phyloP scores from a whole-genome alignment of 53 echinoderm and acorn worm species.

The Henricia sp. region DNA sequence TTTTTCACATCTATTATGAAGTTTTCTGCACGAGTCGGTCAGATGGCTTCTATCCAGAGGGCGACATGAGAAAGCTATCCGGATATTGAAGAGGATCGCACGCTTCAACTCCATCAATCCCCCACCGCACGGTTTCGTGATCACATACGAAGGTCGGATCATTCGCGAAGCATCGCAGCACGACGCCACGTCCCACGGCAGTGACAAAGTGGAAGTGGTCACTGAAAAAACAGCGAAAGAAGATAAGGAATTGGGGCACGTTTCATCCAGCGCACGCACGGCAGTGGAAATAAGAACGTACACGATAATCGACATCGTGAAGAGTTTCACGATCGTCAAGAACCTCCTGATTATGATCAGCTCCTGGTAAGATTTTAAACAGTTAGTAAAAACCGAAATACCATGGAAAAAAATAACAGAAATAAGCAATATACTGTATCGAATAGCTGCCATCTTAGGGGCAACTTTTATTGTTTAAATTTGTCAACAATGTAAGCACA shows the following conservation, averaged over 20 bases:
- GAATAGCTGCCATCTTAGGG: no score
- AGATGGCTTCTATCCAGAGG: constrained; percentile 16
- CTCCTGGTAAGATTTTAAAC: not conserved
- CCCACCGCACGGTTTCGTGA: not conserved
- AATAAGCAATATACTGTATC: no score
- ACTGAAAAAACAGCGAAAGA: no score
- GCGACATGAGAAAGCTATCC: not conserved
- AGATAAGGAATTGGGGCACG: not conserved
- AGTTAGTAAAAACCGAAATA: no score
- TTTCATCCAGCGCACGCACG: not conserved
- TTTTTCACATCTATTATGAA: no score
- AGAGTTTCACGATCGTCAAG: not conserved
- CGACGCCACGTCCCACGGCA: no score
- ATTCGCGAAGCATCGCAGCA: not conserved
- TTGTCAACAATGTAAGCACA: no score
- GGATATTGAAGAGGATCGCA: constrained; percentile 23
- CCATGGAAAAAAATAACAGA: no score
- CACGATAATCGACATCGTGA: not conserved
- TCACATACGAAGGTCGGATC: not conserved
- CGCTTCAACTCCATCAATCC: not conserved
- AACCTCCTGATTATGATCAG: not conserved
- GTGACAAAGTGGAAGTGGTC: no score
- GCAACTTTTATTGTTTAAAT: no score
- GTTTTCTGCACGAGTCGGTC: constrained; percentile 31
- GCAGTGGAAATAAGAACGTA: not conserved